Evolutionary conservation across 1,140 invertebrate genomes (phyloP), one percentile per base, ranked within the genome.

Genomic region (Zaprionus nigranus): DNA sequence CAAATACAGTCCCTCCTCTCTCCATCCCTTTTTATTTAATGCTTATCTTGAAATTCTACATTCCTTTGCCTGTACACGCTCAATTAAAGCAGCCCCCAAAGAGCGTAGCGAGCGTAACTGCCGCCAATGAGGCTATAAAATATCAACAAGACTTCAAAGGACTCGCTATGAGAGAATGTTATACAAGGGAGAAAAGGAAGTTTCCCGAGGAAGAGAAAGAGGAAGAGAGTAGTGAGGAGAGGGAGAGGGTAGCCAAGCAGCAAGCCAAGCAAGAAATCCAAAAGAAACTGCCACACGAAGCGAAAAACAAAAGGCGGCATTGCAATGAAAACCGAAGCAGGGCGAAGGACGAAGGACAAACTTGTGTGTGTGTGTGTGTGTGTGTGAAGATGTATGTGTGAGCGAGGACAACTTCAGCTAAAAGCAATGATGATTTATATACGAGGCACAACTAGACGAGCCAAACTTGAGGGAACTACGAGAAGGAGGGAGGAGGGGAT

Each of bases 371-470:
- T 40, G 15, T 71, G 22, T 28, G 12, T 65, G 24, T 38, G 11
- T n/a, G 13, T 34, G 5, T 40, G 11, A 9, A 34, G 30, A 34
- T 46, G 5, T 59, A 38, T 60, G n/a, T 34, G 34, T 49, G 38
- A 56, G 75, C 69, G 65, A 82, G 80, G 79, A 84, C 80, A 82
- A 77, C 80, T 87, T 79, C 68, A 72, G 61, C 65, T 74, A 90
- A 88, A 87, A 90, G 84, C 84, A 84, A 87, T 87, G 85, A 87
- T 87, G 84, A 90, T 87, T 87, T 87, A 87, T 90, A 81, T 84
- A 87, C 84, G 84, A 88, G 81, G 40, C 54, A 34, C 40, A 56
- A 63, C 75, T 88, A 77, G 82, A 87, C 67, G 20, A 38, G 12
- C 22, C 17, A n/a, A n/a, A 46, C 36, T 38, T 15, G 36, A 12